Evolutionary conservation across 2,113 vertebrate species (phyloP).

Genomic region (Rhagologus leucostigma): DNA sequence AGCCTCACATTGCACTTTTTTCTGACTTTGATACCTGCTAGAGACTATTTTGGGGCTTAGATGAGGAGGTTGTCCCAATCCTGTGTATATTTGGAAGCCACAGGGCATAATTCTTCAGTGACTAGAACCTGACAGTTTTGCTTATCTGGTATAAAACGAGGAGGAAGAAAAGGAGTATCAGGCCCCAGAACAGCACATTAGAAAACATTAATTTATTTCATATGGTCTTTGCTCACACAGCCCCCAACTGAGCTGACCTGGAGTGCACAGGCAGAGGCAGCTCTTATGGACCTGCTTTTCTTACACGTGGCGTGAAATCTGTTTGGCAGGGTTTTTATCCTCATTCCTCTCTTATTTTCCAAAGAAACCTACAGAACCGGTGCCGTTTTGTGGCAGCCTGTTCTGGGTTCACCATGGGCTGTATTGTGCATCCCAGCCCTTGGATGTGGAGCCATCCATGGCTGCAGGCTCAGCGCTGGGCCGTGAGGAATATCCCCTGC

Average conservation of each 20-base stretch:
- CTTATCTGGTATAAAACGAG: not conserved
- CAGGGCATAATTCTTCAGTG: not conserved
- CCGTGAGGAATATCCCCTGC: not conserved
- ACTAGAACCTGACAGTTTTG: not conserved
- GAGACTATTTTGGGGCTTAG: not conserved
- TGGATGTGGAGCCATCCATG: not conserved
- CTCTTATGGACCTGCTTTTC: not conserved
- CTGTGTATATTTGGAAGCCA: not conserved
- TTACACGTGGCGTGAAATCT: not conserved
- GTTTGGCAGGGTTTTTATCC: not conserved
- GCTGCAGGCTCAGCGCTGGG: not conserved
- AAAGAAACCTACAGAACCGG: not conserved
- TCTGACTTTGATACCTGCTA: not conserved
- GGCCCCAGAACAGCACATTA: not conserved
- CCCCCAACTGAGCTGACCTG: fast-evolving
- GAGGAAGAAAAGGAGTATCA: not conserved
- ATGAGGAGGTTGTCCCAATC: not conserved
- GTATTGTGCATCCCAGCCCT: fast-evolving
- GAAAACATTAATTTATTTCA: not conserved
- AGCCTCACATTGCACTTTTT: not conserved
- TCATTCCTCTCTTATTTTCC: not conserved
- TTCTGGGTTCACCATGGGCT: fast-evolving
- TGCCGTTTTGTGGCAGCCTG: not conserved
- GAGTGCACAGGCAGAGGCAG: not conserved
- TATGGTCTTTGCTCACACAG: not conserved